phyloP scores from a whole-genome alignment of 2,113 vertebrate species.

The Daphoenositta chrysoptera region DNA sequence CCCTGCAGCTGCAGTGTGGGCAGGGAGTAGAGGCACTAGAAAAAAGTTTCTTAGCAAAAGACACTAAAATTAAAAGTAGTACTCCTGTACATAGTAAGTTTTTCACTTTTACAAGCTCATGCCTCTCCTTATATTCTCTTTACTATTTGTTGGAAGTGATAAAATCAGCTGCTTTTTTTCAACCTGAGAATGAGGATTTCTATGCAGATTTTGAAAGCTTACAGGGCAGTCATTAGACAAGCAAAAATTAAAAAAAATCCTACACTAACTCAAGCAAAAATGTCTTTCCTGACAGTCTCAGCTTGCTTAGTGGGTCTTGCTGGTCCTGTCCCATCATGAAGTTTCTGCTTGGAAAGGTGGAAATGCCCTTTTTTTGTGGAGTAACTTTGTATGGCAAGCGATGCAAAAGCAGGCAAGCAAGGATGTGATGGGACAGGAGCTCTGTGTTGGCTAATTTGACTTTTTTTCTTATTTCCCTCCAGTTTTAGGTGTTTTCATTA shows the following conservation, averaged over 20 bases:
- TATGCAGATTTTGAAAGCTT: background rate
- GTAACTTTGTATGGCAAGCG: background rate
- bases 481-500: background rate
- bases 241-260: rapidly evolving
- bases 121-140: background rate
- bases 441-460: background rate
- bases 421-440: background rate
- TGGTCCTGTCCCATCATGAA: background rate
- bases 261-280: background rate
- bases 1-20: background rate
- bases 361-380: background rate
- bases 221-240: background rate
- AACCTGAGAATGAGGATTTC: background rate
- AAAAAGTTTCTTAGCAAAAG: background rate
- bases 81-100: background rate
- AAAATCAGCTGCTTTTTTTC: background rate
- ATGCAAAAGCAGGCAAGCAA: background rate
- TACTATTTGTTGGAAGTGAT: background rate
- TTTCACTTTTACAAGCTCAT: background rate
- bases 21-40: background rate
- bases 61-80: background rate
- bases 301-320: background rate
- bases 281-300: background rate
- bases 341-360: background rate
- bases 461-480: background rate